A percentile compares a stretch with the other conserved stretches of the same genome.
phyloP scores from a whole-genome alignment of 2,797 vertebrate species.

The Podarcis siculus region DNA sequence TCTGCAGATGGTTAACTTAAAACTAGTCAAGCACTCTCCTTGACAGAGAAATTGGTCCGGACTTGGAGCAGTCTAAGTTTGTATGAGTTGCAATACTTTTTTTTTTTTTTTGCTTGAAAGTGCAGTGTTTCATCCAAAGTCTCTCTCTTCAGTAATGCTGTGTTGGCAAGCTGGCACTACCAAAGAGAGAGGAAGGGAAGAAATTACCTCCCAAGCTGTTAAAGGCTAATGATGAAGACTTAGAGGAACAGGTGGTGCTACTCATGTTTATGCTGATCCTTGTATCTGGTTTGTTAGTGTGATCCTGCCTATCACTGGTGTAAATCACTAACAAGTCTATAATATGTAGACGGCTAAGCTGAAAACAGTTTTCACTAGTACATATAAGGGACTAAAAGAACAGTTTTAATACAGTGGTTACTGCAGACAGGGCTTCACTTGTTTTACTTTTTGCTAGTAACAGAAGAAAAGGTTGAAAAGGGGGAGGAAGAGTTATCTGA shows the following conservation, averaged over 20 bases:
- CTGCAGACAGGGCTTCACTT: constrained; percentile 17
- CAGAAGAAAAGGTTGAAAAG: constrained; percentile 73
- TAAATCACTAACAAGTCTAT: background rate
- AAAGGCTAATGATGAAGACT: background rate
- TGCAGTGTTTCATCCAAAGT: background rate
- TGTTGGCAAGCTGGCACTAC: background rate
- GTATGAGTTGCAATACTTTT: background rate
- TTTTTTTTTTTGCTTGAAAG: background rate
- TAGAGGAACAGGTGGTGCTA: background rate
- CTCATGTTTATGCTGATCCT: background rate
- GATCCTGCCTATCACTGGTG: background rate
- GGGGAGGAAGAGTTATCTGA: constrained; percentile 72
- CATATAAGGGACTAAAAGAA: background rate
- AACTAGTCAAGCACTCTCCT: background rate
- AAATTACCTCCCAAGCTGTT: background rate
- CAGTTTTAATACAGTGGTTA: background rate
- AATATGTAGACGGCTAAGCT: background rate
- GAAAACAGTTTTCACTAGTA: background rate
- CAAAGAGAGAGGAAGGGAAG: background rate
- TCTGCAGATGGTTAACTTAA: background rate
- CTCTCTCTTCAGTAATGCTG: background rate
- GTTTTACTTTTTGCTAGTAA: constrained; percentile 57
- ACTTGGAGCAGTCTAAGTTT: background rate
- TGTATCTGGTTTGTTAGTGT: background rate
- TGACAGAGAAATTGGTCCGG: background rate